phyloP scores from a whole-genome alignment of 53 echinoderm and acorn worm genomes.

The Holothuria scabra region DNA sequence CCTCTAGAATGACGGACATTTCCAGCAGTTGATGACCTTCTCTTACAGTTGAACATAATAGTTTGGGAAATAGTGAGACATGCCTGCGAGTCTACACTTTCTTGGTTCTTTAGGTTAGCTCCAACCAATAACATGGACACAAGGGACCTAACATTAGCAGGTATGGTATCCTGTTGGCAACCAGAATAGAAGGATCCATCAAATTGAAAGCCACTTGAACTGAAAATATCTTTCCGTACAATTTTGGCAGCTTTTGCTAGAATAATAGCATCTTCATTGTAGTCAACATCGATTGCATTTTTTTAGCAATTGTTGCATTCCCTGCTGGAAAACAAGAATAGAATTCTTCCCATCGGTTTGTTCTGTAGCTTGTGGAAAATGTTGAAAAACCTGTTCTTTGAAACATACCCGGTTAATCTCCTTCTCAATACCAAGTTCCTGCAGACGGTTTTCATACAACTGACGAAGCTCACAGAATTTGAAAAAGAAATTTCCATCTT shows the following conservation, averaged over 20 bases:
- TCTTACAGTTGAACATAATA: slow-evolving; percentile 48
- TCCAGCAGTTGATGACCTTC: neutral
- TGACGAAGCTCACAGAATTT: neutral
- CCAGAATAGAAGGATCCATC: neutral
- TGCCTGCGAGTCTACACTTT: slow-evolving; percentile 39
- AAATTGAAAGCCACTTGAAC: neutral
- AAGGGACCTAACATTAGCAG: slow-evolving; percentile 20
- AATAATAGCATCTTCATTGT: neutral
- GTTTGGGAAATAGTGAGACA: slow-evolving; percentile 53
- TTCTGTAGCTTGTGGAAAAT: slow-evolving; percentile 21
- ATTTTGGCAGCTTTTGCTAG: slow-evolving; percentile 4
- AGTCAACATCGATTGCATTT: neutral
- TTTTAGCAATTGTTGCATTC: slow-evolving; percentile 17
- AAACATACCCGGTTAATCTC: slow-evolving; percentile 14
- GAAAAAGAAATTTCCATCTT: slow-evolving; percentile 10
- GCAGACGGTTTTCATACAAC: slow-evolving; percentile 5
- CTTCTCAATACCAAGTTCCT: slow-evolving; percentile 18
- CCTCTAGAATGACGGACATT: slow-evolving; percentile 38
- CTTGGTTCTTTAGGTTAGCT: slow-evolving; percentile 23
- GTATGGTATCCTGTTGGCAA: neutral
- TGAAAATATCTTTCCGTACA: neutral
- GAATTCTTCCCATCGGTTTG: slow-evolving; percentile 11
- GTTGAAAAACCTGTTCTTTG: slow-evolving; percentile 10
- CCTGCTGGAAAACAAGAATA: slow-evolving; percentile 11
- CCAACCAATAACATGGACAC: slow-evolving; percentile 39